phyloP scores from a whole-genome alignment of 2,797 vertebrate genomes.

The Neoniphon sammara region DNA sequence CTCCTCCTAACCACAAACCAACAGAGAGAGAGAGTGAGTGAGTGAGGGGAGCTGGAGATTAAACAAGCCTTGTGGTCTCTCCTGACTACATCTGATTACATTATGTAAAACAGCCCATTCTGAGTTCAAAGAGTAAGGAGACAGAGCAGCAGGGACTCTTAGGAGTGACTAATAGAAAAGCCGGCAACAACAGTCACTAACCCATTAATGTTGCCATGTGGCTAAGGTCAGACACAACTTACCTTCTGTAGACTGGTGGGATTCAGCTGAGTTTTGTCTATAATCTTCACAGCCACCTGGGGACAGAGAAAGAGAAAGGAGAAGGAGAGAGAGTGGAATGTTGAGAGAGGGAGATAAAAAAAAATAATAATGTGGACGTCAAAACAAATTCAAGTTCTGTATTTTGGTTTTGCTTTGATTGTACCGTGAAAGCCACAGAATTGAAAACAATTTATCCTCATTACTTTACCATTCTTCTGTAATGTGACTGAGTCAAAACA shows the following conservation, averaged over 20 bases:
- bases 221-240: slow-evolving; percentile 55
- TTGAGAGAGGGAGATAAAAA: slow-evolving; percentile 24
- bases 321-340: background rate
- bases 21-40: slow-evolving; percentile 30
- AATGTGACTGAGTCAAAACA: slow-evolving; percentile 53
- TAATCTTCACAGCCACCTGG: slow-evolving; percentile 84
- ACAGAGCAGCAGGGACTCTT: slow-evolving; percentile 39
- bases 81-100: slow-evolving; percentile 72
- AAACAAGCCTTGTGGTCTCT: slow-evolving; percentile 73
- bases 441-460: slow-evolving; percentile 39
- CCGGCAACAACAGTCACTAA: slow-evolving; percentile 37
- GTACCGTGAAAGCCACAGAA: slow-evolving; percentile 4
- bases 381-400: slow-evolving; percentile 42
- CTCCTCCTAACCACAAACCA: slow-evolving; percentile 61
- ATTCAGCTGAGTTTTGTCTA: slow-evolving; percentile 85
- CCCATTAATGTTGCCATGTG: slow-evolving; percentile 57
- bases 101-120: slow-evolving; percentile 74
- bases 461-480: slow-evolving; percentile 40
- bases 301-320: slow-evolving; percentile 36
- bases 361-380: slow-evolving; percentile 16
- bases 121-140: slow-evolving; percentile 71
- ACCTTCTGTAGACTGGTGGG: slow-evolving; percentile 85
- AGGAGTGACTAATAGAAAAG: slow-evolving; percentile 60
- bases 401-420: slow-evolving; percentile 29
- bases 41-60: slow-evolving; percentile 47